Percentiles rank a stretch among this genome's conserved stretches.
Evolutionary conservation across 2,888 invertebrate genomes (phyloP).

Genomic region (Priocnemis perturbator): DNA sequence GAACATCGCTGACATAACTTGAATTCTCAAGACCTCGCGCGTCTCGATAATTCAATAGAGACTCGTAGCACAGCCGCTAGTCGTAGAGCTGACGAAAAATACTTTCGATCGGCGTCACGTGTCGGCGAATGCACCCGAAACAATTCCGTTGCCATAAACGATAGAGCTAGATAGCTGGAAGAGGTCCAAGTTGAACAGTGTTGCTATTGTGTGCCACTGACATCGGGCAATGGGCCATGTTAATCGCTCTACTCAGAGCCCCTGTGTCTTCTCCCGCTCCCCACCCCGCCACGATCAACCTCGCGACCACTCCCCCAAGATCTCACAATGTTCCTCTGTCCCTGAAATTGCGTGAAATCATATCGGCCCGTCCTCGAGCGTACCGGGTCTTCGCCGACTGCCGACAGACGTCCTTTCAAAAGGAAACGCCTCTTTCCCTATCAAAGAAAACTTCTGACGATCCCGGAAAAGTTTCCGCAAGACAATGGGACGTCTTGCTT

Average conservation of each 20-base stretch:
- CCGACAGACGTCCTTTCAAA: slow-evolving; percentile 44
- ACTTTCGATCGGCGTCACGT: slow-evolving; percentile 42
- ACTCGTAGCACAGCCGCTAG: too few relatives aligned
- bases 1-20: too few relatives aligned
- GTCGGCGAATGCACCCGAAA: slow-evolving; percentile 42
- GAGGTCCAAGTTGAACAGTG: slow-evolving; percentile 70
- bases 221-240: slow-evolving; percentile 71
- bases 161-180: slow-evolving; percentile 65
- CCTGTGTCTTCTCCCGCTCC: slow-evolving; percentile 53
- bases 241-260: slow-evolving; percentile 69
- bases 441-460: slow-evolving; percentile 51
- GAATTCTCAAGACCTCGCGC: too few relatives aligned
- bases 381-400: slow-evolving; percentile 52
- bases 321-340: slow-evolving; percentile 50
- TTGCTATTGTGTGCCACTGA: slow-evolving; percentile 65
- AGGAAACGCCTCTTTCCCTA: slow-evolving; percentile 54
- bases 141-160: slow-evolving; percentile 57
- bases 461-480: slow-evolving; percentile 38
- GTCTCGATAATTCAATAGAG: too few relatives aligned
- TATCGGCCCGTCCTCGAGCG: slow-evolving; percentile 55
- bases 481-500: slow-evolving; percentile 45
- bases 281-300: slow-evolving; percentile 30
- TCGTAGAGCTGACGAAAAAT: slow-evolving; percentile 28
- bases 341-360: slow-evolving; percentile 66
- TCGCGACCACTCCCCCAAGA: slow-evolving; percentile 33